Percentiles rank a stretch among this genome's conserved stretches.
phyloP scores from a whole-genome alignment of 2,113 vertebrate genomes.

The Hystrix brachyura region DNA sequence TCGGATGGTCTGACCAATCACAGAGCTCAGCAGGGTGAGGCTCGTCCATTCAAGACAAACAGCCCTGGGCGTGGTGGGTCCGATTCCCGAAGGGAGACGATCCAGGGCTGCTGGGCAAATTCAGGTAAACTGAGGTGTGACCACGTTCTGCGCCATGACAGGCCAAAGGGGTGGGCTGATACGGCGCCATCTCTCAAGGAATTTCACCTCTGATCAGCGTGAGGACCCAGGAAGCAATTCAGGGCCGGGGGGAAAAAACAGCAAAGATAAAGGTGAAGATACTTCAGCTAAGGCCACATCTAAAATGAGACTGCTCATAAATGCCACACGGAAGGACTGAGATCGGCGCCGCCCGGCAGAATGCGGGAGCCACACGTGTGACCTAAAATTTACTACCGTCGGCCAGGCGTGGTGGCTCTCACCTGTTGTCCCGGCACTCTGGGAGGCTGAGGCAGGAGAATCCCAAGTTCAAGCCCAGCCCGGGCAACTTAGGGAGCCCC shows the following conservation, averaged over 20 bases:
- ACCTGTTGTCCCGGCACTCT: background rate
- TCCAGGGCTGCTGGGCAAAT: fast-evolving
- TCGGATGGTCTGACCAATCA: background rate
- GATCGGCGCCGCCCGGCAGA: background rate
- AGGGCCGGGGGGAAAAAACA: fast-evolving
- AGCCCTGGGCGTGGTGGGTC: too few species aligned
- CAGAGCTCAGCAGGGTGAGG: background rate
- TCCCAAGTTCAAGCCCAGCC: background rate
- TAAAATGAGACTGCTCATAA: background rate
- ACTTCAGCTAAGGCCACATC: background rate
- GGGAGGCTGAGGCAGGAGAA: background rate
- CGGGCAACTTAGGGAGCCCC: background rate
- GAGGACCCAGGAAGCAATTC: too few species aligned
- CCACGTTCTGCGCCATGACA: background rate
- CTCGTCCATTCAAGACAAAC: background rate
- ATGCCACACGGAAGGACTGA: background rate
- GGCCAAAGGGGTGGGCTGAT: too few species aligned
- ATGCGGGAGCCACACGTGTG: background rate
- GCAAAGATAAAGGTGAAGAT: background rate
- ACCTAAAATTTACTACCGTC: background rate
- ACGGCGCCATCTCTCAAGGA: background rate
- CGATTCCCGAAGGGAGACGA: background rate
- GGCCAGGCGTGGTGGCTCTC: too few species aligned
- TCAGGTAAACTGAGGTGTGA: too few species aligned
- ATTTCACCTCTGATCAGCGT: background rate